A percentile compares a stretch with the other conserved stretches of the same genome.
Evolutionary conservation across 2,113 vertebrate genomes (phyloP).

Genomic region (Cathartes aura): DNA sequence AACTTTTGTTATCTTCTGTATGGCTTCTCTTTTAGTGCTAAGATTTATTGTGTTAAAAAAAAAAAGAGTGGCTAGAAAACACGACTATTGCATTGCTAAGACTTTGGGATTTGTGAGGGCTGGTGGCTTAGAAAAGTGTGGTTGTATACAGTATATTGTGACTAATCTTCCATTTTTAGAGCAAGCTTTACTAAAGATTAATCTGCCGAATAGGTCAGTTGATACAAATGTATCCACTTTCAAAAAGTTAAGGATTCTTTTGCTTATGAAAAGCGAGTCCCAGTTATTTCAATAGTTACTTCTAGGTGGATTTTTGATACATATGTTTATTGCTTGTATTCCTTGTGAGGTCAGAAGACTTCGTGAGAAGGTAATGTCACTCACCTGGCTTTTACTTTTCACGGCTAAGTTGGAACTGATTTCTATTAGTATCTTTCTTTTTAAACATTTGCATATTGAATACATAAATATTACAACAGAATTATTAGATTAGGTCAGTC

Average conservation of each 20-base stretch:
- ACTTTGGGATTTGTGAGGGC: not conserved
- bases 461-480: not conserved
- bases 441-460: not conserved
- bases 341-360: not conserved
- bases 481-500: not conserved
- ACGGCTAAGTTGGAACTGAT: not conserved
- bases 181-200: not conserved
- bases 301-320: not conserved
- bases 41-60: not conserved
- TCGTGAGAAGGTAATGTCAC: not conserved
- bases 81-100: not conserved
- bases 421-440: not conserved
- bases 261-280: not conserved
- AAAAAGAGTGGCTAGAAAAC: not conserved
- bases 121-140: not conserved
- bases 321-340: not conserved
- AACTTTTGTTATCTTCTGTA: not conserved
- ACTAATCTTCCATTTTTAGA: not conserved
- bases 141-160: not conserved
- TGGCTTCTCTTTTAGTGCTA: not conserved
- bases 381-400: not conserved
- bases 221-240: not conserved
- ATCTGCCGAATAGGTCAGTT: not conserved
- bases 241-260: not conserved
- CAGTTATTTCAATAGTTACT: not conserved